A percentile compares a stretch with the other conserved stretches of the same genome.
These are phyloP conservation scores for Colletes gigas DNA, from an alignment of 1,140 invertebrate species.

Conservation along the genomic window DNA sequence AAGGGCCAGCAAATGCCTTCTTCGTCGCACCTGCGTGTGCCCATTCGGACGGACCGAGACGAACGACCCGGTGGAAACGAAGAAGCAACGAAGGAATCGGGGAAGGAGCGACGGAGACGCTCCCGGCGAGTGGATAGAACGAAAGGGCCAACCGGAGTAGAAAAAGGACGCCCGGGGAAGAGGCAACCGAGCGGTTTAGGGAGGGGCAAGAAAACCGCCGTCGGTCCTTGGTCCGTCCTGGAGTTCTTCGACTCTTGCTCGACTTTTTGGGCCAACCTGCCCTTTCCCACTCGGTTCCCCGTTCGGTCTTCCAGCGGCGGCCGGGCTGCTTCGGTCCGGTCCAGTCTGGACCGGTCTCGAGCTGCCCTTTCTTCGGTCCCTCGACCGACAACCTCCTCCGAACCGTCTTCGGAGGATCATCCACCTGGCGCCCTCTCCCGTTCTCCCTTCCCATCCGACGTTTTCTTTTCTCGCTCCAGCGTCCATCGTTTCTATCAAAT, in stretches of 20 bases:
- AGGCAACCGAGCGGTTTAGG: conserved; percentile 63
- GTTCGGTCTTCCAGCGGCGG: conserved; percentile 10
- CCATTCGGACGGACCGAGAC: conserved; percentile 35
- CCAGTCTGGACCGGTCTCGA: conserved; percentile 38
- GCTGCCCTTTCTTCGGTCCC: conserved; percentile 46
- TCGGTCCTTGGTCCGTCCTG: conserved; percentile 60
- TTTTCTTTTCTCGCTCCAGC: not conserved
- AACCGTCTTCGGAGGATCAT: conserved; percentile 60
- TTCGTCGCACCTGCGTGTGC: conserved; percentile 46
- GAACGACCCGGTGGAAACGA: not conserved
- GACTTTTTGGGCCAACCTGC: conserved; percentile 66
- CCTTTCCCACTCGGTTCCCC: conserved; percentile 33
- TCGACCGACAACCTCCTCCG: conserved; percentile 30
- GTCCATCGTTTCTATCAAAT: too few relatives aligned
- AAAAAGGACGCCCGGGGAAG: conserved; percentile 40
- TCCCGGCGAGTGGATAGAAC: conserved; percentile 15
- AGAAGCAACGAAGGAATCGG: not conserved
- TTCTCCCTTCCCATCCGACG: conserved; percentile 3
- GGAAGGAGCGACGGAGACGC: conserved; percentile 6
- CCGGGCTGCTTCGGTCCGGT: conserved; percentile 25
- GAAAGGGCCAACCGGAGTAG: conserved; percentile 29
- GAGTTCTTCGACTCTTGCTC: conserved; percentile 64
- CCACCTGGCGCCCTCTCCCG: conserved; percentile 66
- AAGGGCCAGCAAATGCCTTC: conserved; percentile 43
- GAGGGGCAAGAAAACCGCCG: conserved; percentile 66